A percentile compares a stretch with the other conserved stretches of the same genome.
Evolutionary conservation across 92 coral and sea anemone genomes (phyloP).

Genomic region (Phymanthus crucifer): DNA sequence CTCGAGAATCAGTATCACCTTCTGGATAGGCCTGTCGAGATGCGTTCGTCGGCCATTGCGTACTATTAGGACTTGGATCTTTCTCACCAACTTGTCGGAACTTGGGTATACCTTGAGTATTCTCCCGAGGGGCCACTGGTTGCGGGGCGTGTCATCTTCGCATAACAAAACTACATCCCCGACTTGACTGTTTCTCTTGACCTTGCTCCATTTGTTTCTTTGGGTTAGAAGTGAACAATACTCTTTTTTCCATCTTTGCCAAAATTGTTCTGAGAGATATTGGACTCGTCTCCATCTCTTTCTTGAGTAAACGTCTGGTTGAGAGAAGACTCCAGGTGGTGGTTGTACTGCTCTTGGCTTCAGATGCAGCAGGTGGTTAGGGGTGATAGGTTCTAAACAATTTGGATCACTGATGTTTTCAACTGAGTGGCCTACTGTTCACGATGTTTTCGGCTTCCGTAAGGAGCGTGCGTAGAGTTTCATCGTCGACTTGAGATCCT

Average conservation of each 20-base stretch:
- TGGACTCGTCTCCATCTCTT: no score
- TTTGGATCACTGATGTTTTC: no score
- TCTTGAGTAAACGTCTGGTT: neutral
- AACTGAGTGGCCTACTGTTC: no score
- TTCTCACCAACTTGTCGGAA: constrained; percentile 28
- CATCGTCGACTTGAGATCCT: no score
- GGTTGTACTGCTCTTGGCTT: neutral
- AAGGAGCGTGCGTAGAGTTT: no score
- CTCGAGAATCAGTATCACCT: no score
- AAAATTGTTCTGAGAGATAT: no score
- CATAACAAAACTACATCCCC: constrained; percentile 38
- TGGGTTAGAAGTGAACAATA: neutral
- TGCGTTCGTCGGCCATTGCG: no score
- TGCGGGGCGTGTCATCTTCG: constrained; percentile 32
- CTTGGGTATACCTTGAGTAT: constrained; percentile 26
- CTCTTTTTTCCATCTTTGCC: neutral
- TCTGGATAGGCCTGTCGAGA: no score
- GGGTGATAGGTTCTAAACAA: no score
- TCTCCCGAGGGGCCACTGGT: constrained; percentile 41
- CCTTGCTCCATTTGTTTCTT: constrained; percentile 35
- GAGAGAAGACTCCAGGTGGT: neutral
- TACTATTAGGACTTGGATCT: neutral
- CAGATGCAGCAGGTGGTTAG: no score
- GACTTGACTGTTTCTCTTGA: constrained; percentile 13
- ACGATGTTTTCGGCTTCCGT: no score